Evolutionary conservation across 2,113 vertebrate genomes (phyloP).

Genomic region (Neotragus pygmaeus): DNA sequence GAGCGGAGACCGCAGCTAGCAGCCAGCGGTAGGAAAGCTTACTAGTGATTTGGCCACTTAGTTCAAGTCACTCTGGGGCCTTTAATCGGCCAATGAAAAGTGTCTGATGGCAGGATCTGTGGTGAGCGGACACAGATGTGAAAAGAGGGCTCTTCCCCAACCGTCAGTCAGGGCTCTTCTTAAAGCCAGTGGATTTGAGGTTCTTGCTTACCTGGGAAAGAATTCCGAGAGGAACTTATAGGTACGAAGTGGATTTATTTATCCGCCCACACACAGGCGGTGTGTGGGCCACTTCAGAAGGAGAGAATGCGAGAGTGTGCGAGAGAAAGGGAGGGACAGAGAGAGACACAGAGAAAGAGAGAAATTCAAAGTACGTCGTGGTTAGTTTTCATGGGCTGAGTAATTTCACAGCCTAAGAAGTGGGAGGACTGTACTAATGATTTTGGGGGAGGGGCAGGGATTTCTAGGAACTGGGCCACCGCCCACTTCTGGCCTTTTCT

Average conservation of each 20-base stretch:
- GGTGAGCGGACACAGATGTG: background rate
- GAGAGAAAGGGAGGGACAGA: background rate
- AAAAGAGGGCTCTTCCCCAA: background rate
- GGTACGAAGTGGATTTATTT: background rate
- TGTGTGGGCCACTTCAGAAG: background rate
- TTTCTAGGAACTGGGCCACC: background rate
- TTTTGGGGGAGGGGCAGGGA: background rate
- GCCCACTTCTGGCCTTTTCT: background rate
- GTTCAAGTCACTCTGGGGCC: background rate
- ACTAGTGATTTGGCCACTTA: background rate
- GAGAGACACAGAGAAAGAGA: background rate
- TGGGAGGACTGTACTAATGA: background rate
- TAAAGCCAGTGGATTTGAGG: background rate
- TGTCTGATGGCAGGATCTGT: background rate
- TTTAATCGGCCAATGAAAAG: background rate
- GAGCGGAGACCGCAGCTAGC: background rate
- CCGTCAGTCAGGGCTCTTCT: background rate
- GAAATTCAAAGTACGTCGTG: background rate
- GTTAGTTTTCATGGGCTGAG: background rate
- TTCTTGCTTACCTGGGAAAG: background rate
- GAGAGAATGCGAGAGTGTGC: background rate
- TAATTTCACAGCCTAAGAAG: background rate
- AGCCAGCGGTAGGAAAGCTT: background rate
- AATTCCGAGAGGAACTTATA: background rate
- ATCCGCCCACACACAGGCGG: background rate